Evolutionary conservation across 2,888 invertebrate species (phyloP).

Genomic region (Orchestes rusci): DNA sequence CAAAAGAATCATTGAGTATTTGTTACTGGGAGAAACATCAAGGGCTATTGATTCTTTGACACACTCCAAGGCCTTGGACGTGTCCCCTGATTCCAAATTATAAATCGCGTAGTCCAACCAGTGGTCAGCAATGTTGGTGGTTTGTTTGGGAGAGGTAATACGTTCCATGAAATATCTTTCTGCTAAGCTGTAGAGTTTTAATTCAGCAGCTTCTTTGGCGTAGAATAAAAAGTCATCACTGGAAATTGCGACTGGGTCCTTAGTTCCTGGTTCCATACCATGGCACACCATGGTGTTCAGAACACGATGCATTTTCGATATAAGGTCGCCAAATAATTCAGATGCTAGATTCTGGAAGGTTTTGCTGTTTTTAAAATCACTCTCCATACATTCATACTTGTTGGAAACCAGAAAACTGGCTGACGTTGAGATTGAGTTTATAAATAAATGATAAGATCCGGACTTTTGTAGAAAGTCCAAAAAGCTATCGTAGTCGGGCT

Average conservation of each 20-base stretch:
- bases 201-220: slow-evolving; percentile 40
- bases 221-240: slow-evolving; percentile 31
- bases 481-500: slow-evolving; percentile 26
- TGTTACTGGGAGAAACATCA: slow-evolving; percentile 28
- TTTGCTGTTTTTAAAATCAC: slow-evolving; percentile 23
- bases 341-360: slow-evolving; percentile 33
- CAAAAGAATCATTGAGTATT: slow-evolving; percentile 34
- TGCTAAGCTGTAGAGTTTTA: slow-evolving; percentile 33
- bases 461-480: slow-evolving; percentile 28
- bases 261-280: slow-evolving; percentile 23
- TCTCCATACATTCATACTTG: slow-evolving; percentile 27
- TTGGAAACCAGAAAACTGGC: slow-evolving; percentile 30
- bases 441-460: slow-evolving; percentile 34
- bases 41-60: slow-evolving; percentile 36
- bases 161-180: slow-evolving; percentile 37
- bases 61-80: slow-evolving; percentile 38
- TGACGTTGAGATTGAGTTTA: slow-evolving; percentile 33
- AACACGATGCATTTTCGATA: slow-evolving; percentile 35
- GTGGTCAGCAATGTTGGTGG: slow-evolving; percentile 31
- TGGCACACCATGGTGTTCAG: slow-evolving; percentile 32
- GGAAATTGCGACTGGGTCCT: background rate
- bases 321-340: slow-evolving; percentile 34
- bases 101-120: slow-evolving; percentile 42
- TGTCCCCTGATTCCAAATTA: slow-evolving; percentile 32
- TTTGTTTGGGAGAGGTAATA: slow-evolving; percentile 32